Base-by-base conservation (phyloP, 2,113 vertebrate species). In the Hucho hucho region DNA sequence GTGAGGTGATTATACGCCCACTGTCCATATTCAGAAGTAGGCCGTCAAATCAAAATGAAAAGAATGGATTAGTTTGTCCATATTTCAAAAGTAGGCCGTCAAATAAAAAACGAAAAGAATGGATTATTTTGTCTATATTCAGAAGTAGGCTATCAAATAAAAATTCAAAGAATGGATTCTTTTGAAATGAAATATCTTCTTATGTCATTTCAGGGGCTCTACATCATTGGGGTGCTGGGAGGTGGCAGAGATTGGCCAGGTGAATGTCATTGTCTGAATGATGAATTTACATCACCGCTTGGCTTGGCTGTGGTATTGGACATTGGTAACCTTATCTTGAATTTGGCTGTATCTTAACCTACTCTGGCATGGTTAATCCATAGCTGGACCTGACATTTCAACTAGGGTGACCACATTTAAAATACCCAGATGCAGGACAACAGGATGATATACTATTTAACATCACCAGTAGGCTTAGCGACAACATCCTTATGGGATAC, bases 101-200 rank as follows among this genome's bases (percentile, higher is more conserved):
- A 47, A 47, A 47, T 47, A 4, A 47, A 47, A 47, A 13, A 47
- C 12, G 1, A 47, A 47, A 13, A 47, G 12, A 47, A 47, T 1
- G 1, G 7, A 47, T 47, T 13, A 1, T 47, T 29, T 29, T 37
- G 6, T 37, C 32, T 6, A 32, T 32, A 32, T 32, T 32, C 32
- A 37, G 6, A 37, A 37, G 32, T 46, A 46, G 24, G 6, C 69
- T 4, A 24, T 37, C 32, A 18, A 18, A 18, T 18, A 2, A 1
- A 74, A 66, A 72, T 32, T 59, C 37, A 67, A 69, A 4, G 16
- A 80, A 43, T 28, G 63, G 63, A 28, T 64, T 64, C 11, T 68
- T 43, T 68, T 20, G n/a, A 69, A 69, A 46, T 24, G 1, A 46
- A 69, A 46, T n/a, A 69, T 65, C 4, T 56, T 64, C 32, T 24